These are phyloP conservation scores for Siderastrea siderea DNA, from an alignment of 92 coral and sea anemone species.

Conservation along the genomic window DNA sequence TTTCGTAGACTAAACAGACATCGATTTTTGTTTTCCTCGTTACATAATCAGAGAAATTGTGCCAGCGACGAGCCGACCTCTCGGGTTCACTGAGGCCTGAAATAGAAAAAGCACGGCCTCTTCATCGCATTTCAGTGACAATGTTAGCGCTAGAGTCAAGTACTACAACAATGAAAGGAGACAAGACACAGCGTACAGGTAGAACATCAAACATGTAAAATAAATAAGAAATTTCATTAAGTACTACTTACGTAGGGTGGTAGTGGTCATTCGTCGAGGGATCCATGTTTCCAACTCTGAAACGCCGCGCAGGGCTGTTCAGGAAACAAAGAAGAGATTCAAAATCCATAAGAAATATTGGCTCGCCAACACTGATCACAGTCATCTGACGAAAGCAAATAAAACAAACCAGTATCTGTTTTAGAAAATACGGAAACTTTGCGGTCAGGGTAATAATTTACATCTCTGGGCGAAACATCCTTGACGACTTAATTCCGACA, in stretches of 20 bases:
- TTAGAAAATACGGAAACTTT: slow-evolving; percentile 7
- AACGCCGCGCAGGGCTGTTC: slow-evolving; percentile 45
- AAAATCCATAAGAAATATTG: slow-evolving; percentile 25
- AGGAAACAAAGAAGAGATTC: slow-evolving; percentile 10
- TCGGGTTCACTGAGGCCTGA: too few relatives aligned
- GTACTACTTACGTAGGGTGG: slow-evolving; percentile 37
- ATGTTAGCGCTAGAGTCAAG: not conserved
- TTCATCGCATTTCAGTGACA: not conserved
- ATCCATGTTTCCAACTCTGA: slow-evolving; percentile 50
- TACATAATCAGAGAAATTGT: not conserved
- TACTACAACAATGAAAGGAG: not conserved
- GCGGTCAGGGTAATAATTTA: slow-evolving; percentile 32
- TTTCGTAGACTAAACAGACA: not conserved
- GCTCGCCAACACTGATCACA: slow-evolving; percentile 10
- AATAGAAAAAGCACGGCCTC: not conserved
- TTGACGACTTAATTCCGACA: slow-evolving; percentile 20
- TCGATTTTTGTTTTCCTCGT: not conserved
- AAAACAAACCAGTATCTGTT: slow-evolving; percentile 41
- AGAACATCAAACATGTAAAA: not conserved
- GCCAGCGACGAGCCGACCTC: not conserved
- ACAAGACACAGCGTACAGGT: not conserved
- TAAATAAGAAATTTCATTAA: not conserved
- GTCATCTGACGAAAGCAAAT: slow-evolving; percentile 35
- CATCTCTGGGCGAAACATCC: slow-evolving; percentile 16
- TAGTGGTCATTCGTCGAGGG: slow-evolving; percentile 17